Percentiles rank a stretch among this genome's conserved stretches.
phyloP scores from a whole-genome alignment of 2,888 invertebrate genomes.

The Ennomos quercinarius region DNA sequence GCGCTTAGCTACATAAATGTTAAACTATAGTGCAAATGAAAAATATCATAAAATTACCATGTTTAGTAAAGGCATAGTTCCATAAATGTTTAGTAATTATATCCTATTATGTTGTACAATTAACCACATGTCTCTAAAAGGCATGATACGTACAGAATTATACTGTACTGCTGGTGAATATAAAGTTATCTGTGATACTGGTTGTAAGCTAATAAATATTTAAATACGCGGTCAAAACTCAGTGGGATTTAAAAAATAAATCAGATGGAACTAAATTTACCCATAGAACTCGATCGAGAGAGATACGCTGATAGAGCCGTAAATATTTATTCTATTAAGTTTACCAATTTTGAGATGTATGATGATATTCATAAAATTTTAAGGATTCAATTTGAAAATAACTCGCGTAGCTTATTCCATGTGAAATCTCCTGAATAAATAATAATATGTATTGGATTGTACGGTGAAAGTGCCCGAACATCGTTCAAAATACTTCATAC shows the following conservation, averaged over 20 bases:
- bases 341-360: conserved; percentile 17
- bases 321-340: conserved; percentile 12
- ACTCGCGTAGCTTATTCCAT: conserved; percentile 24
- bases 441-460: conserved; percentile 26
- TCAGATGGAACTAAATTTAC: conserved; percentile 4
- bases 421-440: conserved; percentile 27
- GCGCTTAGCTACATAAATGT: conserved; percentile 9
- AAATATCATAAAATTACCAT: conserved; percentile 3
- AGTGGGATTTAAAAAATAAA: conserved; percentile 6
- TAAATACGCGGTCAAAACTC: background rate
- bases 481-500: conserved; percentile 26
- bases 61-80: too few relatives aligned
- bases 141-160: too few relatives aligned
- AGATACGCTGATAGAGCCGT: conserved; percentile 8
- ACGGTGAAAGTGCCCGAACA: conserved; percentile 33
- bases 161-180: too few relatives aligned
- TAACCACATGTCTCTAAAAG: too few relatives aligned
- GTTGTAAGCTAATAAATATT: background rate
- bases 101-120: too few relatives aligned
- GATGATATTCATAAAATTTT: conserved; percentile 29
- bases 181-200: too few relatives aligned
- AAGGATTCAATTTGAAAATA: conserved; percentile 37
- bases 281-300: conserved; percentile 10
- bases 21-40: conserved; percentile 1
- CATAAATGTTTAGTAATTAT: too few relatives aligned